Base-by-base conservation (phyloP, 2,888 invertebrate species). In the Limnephilus rhombicus region DNA sequence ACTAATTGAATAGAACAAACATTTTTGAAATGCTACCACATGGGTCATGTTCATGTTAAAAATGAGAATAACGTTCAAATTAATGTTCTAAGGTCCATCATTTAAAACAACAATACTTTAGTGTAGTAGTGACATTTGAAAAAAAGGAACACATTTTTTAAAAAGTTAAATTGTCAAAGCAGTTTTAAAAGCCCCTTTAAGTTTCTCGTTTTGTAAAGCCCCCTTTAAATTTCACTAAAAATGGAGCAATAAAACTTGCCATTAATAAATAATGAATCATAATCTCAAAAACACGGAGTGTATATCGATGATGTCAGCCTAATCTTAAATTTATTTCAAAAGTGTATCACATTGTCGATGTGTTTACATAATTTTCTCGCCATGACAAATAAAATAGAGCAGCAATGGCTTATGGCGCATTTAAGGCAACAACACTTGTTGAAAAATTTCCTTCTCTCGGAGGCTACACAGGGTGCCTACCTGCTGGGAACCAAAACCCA, bases 401-500 rank as follows among this genome's bases (percentile, higher is more conserved):
- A 41, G 5, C n/a, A 68, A 29, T n/a, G n/a, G 86, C n/a, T 15
- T 45, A 68, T 24, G 9, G 9, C 24, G 68, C 24, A 68, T 2
- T 31, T 18, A 49, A n/a, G 88, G 68, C 37, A 24, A 68, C 80
- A 37, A 37, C n/a, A 24, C n/a, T 24, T 31, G 31, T 31, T 31
- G 31, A 31, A 31, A 31, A 31, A 31, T 31, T 31, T 31, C 31
- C 31, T 31, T 31, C 31, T 31, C 31, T n/a, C n/a, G 41, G 80
- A 37, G 88, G 88, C 88, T 89, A 80, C 88, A 37, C 80, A 37
- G 80, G 88, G 88, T 80, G 88, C 45, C 88, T 89, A 34, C 88
- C 88, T 34, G 88, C 80, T 89, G 88, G 88, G 88, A 89, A 80
- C 80, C 88, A 80, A 68, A 89, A 89, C 88, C 88, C 88, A 89